Conservation (phyloP, 2,113 vertebrate genomes). For the Donacobius atricapilla region DNA sequence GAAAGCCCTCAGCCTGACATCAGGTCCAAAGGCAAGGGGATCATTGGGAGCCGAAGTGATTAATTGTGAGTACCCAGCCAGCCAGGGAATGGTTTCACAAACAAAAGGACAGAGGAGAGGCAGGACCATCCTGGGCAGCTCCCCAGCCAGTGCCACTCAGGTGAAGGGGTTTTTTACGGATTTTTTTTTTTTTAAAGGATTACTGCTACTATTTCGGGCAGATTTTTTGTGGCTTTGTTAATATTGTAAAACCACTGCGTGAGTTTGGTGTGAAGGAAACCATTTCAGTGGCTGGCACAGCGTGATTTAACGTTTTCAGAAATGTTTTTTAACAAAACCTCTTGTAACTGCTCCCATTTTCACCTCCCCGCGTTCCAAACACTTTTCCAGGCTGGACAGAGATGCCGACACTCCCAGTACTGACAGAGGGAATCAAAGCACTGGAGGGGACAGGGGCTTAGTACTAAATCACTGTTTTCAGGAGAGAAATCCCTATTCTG, state of each 20-base stretch:
- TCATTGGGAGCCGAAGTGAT: neutral
- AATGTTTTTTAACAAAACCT: neutral
- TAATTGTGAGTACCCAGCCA: neutral
- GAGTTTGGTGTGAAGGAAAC: neutral
- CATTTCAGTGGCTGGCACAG: neutral
- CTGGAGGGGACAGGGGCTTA: neutral
- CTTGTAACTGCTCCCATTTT: neutral
- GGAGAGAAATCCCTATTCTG: conserved; percentile 8
- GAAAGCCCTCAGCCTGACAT: neutral
- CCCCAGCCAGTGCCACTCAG: neutral
- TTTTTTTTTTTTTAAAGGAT: neutral
- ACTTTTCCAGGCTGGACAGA: conserved; percentile 21
- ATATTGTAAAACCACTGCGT: neutral
- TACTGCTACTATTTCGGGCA: neutral
- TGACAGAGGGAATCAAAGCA: conserved; percentile 19
- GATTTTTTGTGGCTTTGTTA: conserved; percentile 18
- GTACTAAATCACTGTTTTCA: conserved; percentile 1
- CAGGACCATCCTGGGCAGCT: neutral
- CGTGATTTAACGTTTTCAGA: neutral
- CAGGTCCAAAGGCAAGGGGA: neutral
- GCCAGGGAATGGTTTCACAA: neutral
- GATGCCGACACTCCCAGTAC: neutral
- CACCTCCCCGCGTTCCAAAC: neutral
- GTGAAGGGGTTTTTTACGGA: neutral
- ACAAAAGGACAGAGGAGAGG: neutral